Evolutionary conservation across 2,888 invertebrate genomes (phyloP), one percentile per base, ranked within the genome.

Genomic region (Aporophyla nigra): DNA sequence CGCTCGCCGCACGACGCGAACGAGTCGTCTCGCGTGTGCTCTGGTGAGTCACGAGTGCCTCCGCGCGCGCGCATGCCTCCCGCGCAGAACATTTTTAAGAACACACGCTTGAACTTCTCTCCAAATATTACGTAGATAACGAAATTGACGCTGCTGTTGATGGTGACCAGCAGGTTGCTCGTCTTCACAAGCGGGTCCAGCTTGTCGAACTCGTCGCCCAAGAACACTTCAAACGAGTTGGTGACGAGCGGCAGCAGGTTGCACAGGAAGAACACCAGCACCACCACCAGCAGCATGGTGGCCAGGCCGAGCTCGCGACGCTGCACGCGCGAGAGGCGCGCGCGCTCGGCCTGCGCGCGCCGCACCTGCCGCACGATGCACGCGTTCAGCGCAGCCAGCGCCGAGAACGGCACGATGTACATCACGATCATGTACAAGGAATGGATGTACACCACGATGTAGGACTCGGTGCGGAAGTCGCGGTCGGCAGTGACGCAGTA

Each of bases 121-220:
- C 99, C 99, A 94, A 99, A 99, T 86, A 99, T 99, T 86, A 99
- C 99, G 96, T 99, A 99, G 89, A 99, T 99, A 85, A 99, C 98
- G 94, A 99, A 99, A 96, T 99, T 99, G 82, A 99, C 99, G 92
- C 99, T 99, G 91, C 99, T 99, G 97, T 99, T 99, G 93, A 99
- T 98, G 83, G 99, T 99, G 75, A 99, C 99, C 83, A 99, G 97
- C 74, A 99, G 97, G 95, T 99, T 99, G 92, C 98, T 99, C 56
- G 97, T 97, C 91, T 98, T 98, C 71, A 99, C 98, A 89, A 98
- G 96, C 90, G 98, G 97, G 88, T 98, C 97, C 85, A 96, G 93
- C 74, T 91, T 90, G 80, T 96, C 96, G 78, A 96, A 93, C 75
- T 91, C 92, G 74, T 94, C 94, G 71, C 94, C 96, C 76, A 93